These are phyloP conservation scores for Hylyphantes graminicola DNA, from an alignment of 1,140 invertebrate genomes.

Conservation along the genomic window DNA sequence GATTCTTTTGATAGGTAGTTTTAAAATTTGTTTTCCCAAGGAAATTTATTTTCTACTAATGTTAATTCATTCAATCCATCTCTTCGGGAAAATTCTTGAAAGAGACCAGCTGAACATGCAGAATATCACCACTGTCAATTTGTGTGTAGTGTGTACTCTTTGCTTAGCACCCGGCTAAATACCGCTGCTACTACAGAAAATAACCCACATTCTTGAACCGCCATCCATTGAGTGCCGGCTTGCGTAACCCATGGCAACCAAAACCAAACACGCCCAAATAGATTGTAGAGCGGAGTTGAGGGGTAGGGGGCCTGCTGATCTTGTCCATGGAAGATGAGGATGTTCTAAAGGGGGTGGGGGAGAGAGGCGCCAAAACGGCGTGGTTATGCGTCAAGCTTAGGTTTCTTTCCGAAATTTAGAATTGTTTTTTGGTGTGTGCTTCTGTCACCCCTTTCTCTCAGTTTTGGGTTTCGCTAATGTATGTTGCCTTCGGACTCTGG, in stretches of 20 bases:
- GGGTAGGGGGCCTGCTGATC: not conserved
- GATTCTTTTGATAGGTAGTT: too few relatives aligned
- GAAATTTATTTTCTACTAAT: too few relatives aligned
- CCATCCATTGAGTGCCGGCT: too few relatives aligned
- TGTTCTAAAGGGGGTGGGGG: not conserved
- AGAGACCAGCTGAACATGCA: too few relatives aligned
- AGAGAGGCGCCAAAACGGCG: conserved; percentile 35
- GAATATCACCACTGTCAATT: too few relatives aligned
- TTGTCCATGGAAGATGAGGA: conserved; percentile 19
- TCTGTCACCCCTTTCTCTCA: conserved; percentile 6
- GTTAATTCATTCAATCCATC: too few relatives aligned
- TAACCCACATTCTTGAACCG: too few relatives aligned
- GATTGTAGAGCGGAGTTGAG: conserved; percentile 28
- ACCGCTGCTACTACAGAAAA: too few relatives aligned
- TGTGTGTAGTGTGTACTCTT: too few relatives aligned
- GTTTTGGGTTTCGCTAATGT: conserved; percentile 54
- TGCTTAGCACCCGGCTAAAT: too few relatives aligned
- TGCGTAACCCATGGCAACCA: conserved; percentile 47
- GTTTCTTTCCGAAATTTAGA: conserved; percentile 55
- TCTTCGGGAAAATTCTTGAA: too few relatives aligned
- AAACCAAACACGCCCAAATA: conserved; percentile 56
- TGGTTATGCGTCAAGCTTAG: conserved; percentile 54
- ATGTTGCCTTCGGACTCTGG: conserved; percentile 28
- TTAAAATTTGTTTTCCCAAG: too few relatives aligned
- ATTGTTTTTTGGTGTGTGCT: conserved; percentile 10